Conservation (phyloP, 1,140 invertebrate species). For the Drosophila guanche region DNA sequence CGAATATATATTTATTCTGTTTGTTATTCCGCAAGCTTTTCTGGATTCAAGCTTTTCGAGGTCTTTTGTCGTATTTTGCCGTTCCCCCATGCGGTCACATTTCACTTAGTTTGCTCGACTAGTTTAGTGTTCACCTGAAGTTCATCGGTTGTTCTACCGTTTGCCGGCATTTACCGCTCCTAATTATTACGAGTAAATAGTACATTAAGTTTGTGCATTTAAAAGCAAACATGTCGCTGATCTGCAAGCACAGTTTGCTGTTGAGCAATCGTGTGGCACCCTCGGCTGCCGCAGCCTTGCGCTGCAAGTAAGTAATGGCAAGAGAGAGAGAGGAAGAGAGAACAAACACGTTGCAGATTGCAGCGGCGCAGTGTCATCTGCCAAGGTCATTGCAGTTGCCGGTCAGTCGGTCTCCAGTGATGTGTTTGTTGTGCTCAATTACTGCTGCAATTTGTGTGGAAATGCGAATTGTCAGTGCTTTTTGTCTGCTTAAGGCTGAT, state of each 20-base stretch:
- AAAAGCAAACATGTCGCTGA: constrained; percentile 58
- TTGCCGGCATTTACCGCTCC: constrained; percentile 45
- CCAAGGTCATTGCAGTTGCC: constrained; percentile 74
- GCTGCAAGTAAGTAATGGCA: constrained; percentile 59
- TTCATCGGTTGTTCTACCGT: constrained; percentile 15
- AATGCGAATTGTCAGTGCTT: constrained; percentile 29
- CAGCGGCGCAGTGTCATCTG: constrained; percentile 68
- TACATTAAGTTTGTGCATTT: constrained; percentile 33
- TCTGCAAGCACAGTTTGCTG: constrained; percentile 61
- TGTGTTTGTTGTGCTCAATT: constrained; percentile 31
- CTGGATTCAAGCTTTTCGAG: background rate
- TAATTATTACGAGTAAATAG: constrained; percentile 21
- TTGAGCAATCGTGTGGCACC: constrained; percentile 52
- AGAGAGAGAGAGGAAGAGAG: background rate
- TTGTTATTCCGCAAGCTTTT: constrained; percentile 2
- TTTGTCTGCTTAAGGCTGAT: background rate
- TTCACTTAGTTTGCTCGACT: too few species aligned
- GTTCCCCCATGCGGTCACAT: constrained; percentile 10
- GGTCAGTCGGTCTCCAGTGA: constrained; percentile 26
- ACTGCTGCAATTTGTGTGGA: constrained; percentile 42
- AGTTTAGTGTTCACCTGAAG: constrained; percentile 26
- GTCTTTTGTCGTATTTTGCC: constrained; percentile 12
- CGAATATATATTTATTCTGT: constrained; percentile 10
- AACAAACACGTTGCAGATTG: constrained; percentile 52
- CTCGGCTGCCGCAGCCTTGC: constrained; percentile 48